These are phyloP conservation scores for Lepidurus couesii DNA, from an alignment of 1,140 invertebrate genomes.

Conservation along the genomic window DNA sequence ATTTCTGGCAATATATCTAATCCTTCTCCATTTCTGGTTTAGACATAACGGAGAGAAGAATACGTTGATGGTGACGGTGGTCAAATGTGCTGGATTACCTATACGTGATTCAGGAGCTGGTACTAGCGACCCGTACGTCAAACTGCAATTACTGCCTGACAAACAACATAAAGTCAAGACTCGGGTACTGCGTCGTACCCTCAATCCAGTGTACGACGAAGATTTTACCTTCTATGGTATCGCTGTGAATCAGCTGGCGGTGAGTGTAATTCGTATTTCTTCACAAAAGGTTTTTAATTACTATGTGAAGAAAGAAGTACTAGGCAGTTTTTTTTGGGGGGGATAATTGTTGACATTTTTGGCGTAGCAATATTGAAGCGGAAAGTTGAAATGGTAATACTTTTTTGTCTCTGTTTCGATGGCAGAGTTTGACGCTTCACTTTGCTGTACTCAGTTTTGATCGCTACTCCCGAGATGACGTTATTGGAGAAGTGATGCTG, in stretches of 20 bases:
- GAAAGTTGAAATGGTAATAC: no score
- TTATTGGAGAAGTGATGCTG: constrained; percentile 92
- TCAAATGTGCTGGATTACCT: constrained; percentile 75
- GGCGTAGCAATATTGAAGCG: no score
- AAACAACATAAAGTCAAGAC: constrained; percentile 95
- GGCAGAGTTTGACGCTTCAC: constrained; percentile 76
- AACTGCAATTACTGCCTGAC: constrained; percentile 85
- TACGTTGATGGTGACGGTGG: constrained; percentile 82
- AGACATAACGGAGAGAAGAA: constrained; percentile 82
- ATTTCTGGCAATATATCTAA: background rate
- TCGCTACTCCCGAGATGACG: constrained; percentile 91
- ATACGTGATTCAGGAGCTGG: constrained; percentile 62
- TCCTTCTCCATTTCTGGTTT: constrained; percentile 31
- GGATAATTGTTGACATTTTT: no score
- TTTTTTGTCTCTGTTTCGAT: constrained; percentile 33
- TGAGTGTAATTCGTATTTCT: constrained; percentile 38
- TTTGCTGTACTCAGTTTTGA: constrained; percentile 95
- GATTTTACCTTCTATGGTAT: constrained; percentile 95
- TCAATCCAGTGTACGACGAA: constrained; percentile 90
- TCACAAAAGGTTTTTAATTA: no score
- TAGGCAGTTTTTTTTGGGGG: no score
- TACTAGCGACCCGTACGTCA: constrained; percentile 85
- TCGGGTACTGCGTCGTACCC: constrained; percentile 81
- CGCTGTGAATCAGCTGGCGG: constrained; percentile 68
- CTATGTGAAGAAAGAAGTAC: no score